Percentiles rank a stretch among this genome's conserved stretches.
Conservation (phyloP, 2,113 vertebrate species). For the Tinamus guttatus region DNA sequence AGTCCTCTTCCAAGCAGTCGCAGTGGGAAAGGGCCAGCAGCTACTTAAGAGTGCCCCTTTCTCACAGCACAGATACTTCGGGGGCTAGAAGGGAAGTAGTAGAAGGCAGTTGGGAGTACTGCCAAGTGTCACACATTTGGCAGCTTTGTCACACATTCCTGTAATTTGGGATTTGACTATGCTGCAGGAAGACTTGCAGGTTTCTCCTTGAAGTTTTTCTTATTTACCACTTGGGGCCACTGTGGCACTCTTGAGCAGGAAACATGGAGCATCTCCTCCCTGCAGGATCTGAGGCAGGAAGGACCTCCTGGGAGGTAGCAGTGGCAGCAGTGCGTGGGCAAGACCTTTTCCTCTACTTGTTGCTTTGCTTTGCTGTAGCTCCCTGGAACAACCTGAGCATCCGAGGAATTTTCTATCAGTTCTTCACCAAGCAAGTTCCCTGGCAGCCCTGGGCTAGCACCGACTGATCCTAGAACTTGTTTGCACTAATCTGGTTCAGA, state of each 20-base stretch:
- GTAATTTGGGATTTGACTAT: slow-evolving; percentile 47
- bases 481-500: background rate
- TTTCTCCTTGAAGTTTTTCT: slow-evolving; percentile 42
- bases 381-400: background rate
- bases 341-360: background rate
- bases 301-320: background rate
- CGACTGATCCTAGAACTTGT: background rate
- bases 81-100: slow-evolving; percentile 60
- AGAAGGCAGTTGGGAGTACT: slow-evolving; percentile 58
- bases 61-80: slow-evolving; percentile 44
- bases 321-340: background rate
- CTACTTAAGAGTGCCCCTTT: slow-evolving; percentile 59
- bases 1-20: slow-evolving; percentile 43
- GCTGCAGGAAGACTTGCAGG: background rate
- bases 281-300: background rate
- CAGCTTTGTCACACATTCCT: slow-evolving; percentile 64
- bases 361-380: background rate
- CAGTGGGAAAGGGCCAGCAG: slow-evolving; percentile 51
- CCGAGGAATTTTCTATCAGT: background rate
- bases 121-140: slow-evolving; percentile 67
- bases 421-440: background rate
- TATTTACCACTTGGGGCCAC: slow-evolving; percentile 56
- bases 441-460: background rate
- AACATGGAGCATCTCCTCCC: background rate
- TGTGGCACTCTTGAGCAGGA: slow-evolving; percentile 59